Base-by-base conservation (phyloP, 30 jellyfish, hydroid and myxozoan species). In the Nemopilema nomurai region DNA sequence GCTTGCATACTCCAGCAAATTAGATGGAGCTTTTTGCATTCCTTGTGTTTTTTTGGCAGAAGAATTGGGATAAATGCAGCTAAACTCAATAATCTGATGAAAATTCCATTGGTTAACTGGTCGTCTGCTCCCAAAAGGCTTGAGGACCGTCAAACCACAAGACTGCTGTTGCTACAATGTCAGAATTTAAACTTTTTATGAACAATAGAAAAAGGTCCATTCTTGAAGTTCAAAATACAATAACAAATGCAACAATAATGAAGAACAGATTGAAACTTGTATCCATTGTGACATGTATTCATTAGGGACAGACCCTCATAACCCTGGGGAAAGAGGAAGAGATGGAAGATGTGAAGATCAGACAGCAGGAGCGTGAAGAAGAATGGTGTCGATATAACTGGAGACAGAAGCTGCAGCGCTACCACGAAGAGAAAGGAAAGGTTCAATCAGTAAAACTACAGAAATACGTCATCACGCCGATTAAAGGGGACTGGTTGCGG, bases 41-140 rank as follows among this genome's bases (percentile, higher is more conserved):
- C 70, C 67, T 7, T 71, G 86, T 76, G 86, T 50, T 57, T 76
- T 17, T 76, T 76, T 76, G 86, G 86, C 13, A 51, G 86, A 22
- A 77, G 57, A 18, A 8, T 76, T 51, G 86, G 86, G 24, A 32
- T 76, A 23, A 76, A 76, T 49, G 8, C 84, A 18, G 7, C 84
- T 1, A 74, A 74, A 22, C 4, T 8, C 18, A 18, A 74, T 16
- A 74, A 51, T 24, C 8, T 74, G 80, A 74, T 51, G 81, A 74
- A 33, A 22, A 50, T 1, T 50, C 75, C 84, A 8, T 3, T 30
- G 32, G 16, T 31, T 23, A 31, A 74, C 24, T 74, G 84, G 80
- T 74, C 81, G 18, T 74, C 74, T 28, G 84, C 81, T 18, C 19
- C 4, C 18, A 33, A 51, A 21, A 51, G 32, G 74, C 41, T 51